Conservation (phyloP, 2,888 invertebrate species). For the Orthonychiurus folsomi region DNA sequence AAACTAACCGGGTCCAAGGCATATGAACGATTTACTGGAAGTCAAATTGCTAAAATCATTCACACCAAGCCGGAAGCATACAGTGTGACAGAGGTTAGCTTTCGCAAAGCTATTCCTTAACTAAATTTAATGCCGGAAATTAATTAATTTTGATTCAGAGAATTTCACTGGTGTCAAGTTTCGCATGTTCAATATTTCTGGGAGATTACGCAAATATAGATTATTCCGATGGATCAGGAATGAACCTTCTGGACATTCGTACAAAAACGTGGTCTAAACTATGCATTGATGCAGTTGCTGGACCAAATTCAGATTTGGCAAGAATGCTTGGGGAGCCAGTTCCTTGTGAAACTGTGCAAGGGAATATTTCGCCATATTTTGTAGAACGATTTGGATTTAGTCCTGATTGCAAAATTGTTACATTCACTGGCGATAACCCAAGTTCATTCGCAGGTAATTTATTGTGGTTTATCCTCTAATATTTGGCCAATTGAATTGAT, state of each 20-base stretch:
- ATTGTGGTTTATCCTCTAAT: too few species aligned
- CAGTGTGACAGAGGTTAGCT: slow-evolving; percentile 59
- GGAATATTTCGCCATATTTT: slow-evolving; percentile 61
- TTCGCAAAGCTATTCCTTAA: too few species aligned
- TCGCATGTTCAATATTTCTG: slow-evolving; percentile 75
- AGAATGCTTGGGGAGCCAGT: slow-evolving; percentile 67
- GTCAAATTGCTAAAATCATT: slow-evolving; percentile 83
- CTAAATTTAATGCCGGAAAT: neutral
- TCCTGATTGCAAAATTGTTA: slow-evolving; percentile 66
- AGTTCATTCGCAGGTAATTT: slow-evolving; percentile 64
- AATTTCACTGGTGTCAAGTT: slow-evolving; percentile 88
- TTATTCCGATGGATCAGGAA: slow-evolving; percentile 85
- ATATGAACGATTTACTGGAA: slow-evolving; percentile 84
- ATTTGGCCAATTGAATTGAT: slow-evolving; percentile 3
- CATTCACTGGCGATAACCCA: slow-evolving; percentile 94
- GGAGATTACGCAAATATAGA: slow-evolving; percentile 86
- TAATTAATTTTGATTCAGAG: slow-evolving; percentile 50
- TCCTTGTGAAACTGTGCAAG: slow-evolving; percentile 60
- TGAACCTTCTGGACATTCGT: slow-evolving; percentile 83
- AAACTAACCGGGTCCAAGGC: slow-evolving; percentile 75
- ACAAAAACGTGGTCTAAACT: slow-evolving; percentile 64
- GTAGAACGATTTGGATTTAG: slow-evolving; percentile 78
- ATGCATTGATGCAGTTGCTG: slow-evolving; percentile 57
- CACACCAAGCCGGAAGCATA: slow-evolving; percentile 62
- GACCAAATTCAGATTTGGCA: slow-evolving; percentile 46